These are phyloP conservation scores for Meteorus cinctellus DNA, from an alignment of 2,888 invertebrate species.

Conservation along the genomic window DNA sequence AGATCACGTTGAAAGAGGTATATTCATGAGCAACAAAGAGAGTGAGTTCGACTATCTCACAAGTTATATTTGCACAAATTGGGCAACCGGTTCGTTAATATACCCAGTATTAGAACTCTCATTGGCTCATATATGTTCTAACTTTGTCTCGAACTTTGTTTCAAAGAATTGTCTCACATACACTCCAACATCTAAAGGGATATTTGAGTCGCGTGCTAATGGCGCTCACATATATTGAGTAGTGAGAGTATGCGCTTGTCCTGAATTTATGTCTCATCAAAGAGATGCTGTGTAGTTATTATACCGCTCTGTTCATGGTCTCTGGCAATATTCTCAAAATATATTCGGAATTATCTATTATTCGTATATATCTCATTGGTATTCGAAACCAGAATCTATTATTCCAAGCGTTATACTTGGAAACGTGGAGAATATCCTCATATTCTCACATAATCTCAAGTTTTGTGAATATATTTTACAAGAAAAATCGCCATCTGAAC, in stretches of 20 bases:
- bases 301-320: no score
- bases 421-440: no score
- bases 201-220: not conserved
- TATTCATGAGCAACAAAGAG: conserved; percentile 18
- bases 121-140: not conserved
- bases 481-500: no score
- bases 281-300: no score
- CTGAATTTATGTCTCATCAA: conserved; percentile 2
- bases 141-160: conserved; percentile 3
- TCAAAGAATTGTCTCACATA: not conserved
- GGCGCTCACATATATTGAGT: not conserved
- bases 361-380: no score
- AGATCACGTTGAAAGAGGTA: conserved; percentile 29
- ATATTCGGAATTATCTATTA: no score
- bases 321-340: no score
- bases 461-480: no score
- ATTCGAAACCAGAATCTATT: no score
- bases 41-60: conserved; percentile 29
- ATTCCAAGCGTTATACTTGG: no score
- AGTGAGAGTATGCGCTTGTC: not conserved
- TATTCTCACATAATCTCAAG: no score
- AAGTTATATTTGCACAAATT: conserved; percentile 55
- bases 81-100: conserved; percentile 62
- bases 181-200: not conserved
- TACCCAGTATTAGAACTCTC: conserved; percentile 39